Percentiles rank a stretch among this genome's conserved stretches.
Evolutionary conservation across 2,888 invertebrate species (phyloP).

Genomic region (Pyrgus malvae): DNA sequence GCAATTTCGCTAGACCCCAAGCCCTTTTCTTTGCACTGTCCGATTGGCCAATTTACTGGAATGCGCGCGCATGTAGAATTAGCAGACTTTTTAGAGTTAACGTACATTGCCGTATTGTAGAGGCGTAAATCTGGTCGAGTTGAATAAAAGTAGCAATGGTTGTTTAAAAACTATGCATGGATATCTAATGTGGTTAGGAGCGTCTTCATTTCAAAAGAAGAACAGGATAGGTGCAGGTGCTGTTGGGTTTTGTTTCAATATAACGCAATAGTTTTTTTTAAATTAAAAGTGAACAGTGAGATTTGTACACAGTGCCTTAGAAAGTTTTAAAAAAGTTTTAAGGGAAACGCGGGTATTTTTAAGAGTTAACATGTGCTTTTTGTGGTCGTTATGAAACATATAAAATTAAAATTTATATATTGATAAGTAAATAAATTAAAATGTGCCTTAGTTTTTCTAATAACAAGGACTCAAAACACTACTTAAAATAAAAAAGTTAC

Average conservation of each 20-base stretch:
- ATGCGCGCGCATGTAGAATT: conserved; percentile 51
- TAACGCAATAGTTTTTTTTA: not conserved
- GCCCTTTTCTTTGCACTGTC: conserved; percentile 34
- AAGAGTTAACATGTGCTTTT: not conserved
- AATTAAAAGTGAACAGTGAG: not conserved
- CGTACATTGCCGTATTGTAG: conserved; percentile 33
- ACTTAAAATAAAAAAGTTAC: not conserved
- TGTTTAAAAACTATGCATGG: not conserved
- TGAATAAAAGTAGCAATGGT: conserved; percentile 9
- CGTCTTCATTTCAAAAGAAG: conserved; percentile 20
- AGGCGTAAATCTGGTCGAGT: not conserved
- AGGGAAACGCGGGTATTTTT: not conserved
- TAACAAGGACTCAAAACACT: no score
- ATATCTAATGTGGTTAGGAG: not conserved
- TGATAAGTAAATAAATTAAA: no score
- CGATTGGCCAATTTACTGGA: conserved; percentile 48
- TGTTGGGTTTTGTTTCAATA: not conserved
- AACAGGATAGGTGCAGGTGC: conserved; percentile 12
- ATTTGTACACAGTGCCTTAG: not conserved
- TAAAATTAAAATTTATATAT: no score
- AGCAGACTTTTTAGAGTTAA: not conserved
- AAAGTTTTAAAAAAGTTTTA: not conserved
- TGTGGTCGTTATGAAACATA: no score
- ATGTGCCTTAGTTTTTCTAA: no score
- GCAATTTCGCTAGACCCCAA: conserved; percentile 26